Evolutionary conservation across 2,888 invertebrate genomes (phyloP), one percentile per base, ranked within the genome.

Genomic region (Nomada hirtipes): DNA sequence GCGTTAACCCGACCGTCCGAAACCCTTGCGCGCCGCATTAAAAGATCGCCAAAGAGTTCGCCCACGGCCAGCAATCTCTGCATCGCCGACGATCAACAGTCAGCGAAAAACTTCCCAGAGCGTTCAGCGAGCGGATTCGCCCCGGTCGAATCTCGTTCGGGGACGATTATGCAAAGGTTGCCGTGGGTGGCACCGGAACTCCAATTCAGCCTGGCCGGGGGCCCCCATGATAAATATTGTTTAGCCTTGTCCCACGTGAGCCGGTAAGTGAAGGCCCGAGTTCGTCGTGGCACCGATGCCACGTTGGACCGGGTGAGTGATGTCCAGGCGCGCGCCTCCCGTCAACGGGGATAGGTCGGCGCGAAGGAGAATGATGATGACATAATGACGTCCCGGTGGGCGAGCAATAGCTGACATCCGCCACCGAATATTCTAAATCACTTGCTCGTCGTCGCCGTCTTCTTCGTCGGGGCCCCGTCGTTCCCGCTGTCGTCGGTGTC

Each of bases 361-460:
- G 93, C 93, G 90, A 93, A 93, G 91, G 92, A 93, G 93, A 93
- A 92, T 93, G 92, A 93, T 93, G 93, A 93, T 93, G 93, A 93
- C 93, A 93, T 93, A 93, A 93, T 93, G 93, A 93, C 93, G 89
- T 92, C 93, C 91, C 92, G 91, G 93, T 93, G 93, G 93, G 93
- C 93, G 93, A 93, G 93, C 93, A 93, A 93, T 93, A 93, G 92
- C 92, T 92, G 92, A 93, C 93, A 93, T 93, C 93, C 93, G 93
- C 93, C 92, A 91, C 93, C 93, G 91, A 93, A 93, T 93, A 93
- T 93, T 93, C 93, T 92, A 93, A 92, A 93, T 93, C 92, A 92
- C 92, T 88, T 83, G 89, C 88, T 89, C 77, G 78, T 79, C 76
- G 68, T 83, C 82, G 44, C 79, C 64, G 76, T 85, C 83, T 71